A percentile compares a stretch with the other conserved stretches of the same genome.
Evolutionary conservation across 2,888 invertebrate species (phyloP).

Genomic region (Galeruca laticollis): DNA sequence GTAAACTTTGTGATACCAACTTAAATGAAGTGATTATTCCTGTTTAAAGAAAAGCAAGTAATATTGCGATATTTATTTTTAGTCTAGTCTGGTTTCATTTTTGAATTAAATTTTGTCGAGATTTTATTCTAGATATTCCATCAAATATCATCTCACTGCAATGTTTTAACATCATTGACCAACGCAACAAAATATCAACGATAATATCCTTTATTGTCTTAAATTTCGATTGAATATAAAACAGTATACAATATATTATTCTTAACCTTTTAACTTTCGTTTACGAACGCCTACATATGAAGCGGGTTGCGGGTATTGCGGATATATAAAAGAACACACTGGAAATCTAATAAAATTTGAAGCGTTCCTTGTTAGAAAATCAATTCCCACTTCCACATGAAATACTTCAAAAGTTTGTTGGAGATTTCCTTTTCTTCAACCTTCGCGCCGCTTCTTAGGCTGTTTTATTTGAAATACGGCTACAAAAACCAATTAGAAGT

Average conservation of each 20-base stretch:
- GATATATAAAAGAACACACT: slow-evolving; percentile 35
- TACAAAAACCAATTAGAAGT: slow-evolving; percentile 13
- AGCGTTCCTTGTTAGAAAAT: slow-evolving; percentile 39
- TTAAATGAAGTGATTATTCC: too few species aligned
- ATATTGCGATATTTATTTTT: too few species aligned
- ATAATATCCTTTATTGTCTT: not conserved
- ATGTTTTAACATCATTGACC: too few species aligned
- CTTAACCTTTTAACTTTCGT: not conserved
- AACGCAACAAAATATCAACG: not conserved
- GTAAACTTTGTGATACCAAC: too few species aligned
- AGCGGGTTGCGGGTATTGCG: slow-evolving; percentile 31
- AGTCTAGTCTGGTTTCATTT: too few species aligned
- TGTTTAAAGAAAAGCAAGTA: too few species aligned
- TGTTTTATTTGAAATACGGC: slow-evolving; percentile 15
- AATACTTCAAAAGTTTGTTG: slow-evolving; percentile 36
- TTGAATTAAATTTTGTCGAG: too few species aligned
- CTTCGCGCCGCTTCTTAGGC: slow-evolving; percentile 16
- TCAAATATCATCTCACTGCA: too few species aligned
- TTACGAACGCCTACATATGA: not conserved
- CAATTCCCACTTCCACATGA: slow-evolving; percentile 41
- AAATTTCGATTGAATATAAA: not conserved
- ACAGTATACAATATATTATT: not conserved
- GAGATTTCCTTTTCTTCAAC: slow-evolving; percentile 37
- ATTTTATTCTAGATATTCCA: too few species aligned
- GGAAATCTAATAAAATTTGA: slow-evolving; percentile 40